phyloP scores from a whole-genome alignment of 2,888 invertebrate species.

The Hypomecis atomaria region DNA sequence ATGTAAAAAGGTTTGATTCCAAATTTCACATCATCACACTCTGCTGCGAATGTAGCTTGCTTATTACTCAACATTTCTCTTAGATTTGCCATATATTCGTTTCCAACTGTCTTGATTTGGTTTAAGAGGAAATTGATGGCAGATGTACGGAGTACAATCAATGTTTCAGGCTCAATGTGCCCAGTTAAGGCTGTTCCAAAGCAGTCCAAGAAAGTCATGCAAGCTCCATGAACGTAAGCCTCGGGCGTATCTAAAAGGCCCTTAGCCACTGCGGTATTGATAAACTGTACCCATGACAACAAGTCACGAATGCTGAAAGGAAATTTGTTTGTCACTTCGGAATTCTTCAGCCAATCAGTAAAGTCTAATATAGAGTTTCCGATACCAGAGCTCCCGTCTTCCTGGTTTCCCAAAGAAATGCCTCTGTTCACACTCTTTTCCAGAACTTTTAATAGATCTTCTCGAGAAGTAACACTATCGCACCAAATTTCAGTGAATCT shows the following conservation, averaged over 20 bases:
- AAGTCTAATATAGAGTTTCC: conserved; percentile 92
- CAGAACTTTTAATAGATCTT: conserved; percentile 92
- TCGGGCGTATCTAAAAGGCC: conserved; percentile 80
- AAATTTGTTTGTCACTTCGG: conserved; percentile 90
- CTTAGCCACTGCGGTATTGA: conserved; percentile 86
- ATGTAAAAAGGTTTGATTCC: conserved; percentile 93
- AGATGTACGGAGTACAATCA: conserved; percentile 72
- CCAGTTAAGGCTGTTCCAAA: conserved; percentile 93
- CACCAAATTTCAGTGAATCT: conserved; percentile 99
- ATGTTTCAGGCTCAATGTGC: conserved; percentile 85
- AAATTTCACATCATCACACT: conserved; percentile 77
- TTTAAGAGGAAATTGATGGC: conserved; percentile 84
- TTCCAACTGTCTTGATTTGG: conserved; percentile 77
- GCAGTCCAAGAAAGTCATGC: conserved; percentile 95
- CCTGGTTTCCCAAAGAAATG: conserved; percentile 81
- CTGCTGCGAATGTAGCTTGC: conserved; percentile 65
- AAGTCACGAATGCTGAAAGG: conserved; percentile 96
- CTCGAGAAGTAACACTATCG: conserved; percentile 88
- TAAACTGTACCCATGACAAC: conserved; percentile 95
- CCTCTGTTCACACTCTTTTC: conserved; percentile 89
- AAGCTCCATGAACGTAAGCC: conserved; percentile 95
- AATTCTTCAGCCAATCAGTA: conserved; percentile 89
- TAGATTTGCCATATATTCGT: conserved; percentile 63
- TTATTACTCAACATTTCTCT: conserved; percentile 64
- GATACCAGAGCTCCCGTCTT: conserved; percentile 83